These are phyloP conservation scores for Plutella xylostella DNA, from an alignment of 2,888 invertebrate species.

Conservation along the genomic window DNA sequence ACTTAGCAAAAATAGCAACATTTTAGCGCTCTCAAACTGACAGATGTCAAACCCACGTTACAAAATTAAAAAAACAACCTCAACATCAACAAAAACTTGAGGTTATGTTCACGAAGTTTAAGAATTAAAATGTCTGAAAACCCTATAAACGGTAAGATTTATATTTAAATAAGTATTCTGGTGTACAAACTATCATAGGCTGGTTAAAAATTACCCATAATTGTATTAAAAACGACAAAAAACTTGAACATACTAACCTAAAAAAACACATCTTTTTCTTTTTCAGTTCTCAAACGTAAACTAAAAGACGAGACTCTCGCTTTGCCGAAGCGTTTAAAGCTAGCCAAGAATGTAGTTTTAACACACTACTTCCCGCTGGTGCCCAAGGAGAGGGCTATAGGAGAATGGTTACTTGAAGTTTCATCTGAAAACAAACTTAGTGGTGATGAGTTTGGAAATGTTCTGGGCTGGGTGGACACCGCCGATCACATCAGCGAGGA, in stretches of 20 bases:
- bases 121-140: slow-evolving; percentile 38
- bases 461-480: slow-evolving; percentile 39
- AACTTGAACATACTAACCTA: too few species aligned
- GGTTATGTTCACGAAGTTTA: background rate
- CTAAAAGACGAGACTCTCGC: slow-evolving; percentile 49
- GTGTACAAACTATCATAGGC: too few species aligned
- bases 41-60: too few species aligned
- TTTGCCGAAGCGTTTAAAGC: slow-evolving; percentile 59
- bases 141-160: slow-evolving; percentile 45
- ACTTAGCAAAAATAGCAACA: too few species aligned
- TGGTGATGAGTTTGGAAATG: slow-evolving; percentile 34
- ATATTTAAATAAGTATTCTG: background rate
- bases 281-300: slow-evolving; percentile 59
- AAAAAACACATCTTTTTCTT: too few species aligned
- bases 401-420: slow-evolving; percentile 55
- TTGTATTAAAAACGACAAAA: too few species aligned
- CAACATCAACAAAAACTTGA: too few species aligned
- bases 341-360: slow-evolving; percentile 63
- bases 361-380: slow-evolving; percentile 56
- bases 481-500: slow-evolving; percentile 44
- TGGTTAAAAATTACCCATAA: too few species aligned
- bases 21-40: too few species aligned
- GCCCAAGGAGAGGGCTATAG: slow-evolving; percentile 60
- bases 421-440: slow-evolving; percentile 32
- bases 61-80: too few species aligned